A percentile compares a stretch with the other conserved stretches of the same genome.
Conservation (phyloP, 2,113 vertebrate species). For the Antidorcas marsupialis region DNA sequence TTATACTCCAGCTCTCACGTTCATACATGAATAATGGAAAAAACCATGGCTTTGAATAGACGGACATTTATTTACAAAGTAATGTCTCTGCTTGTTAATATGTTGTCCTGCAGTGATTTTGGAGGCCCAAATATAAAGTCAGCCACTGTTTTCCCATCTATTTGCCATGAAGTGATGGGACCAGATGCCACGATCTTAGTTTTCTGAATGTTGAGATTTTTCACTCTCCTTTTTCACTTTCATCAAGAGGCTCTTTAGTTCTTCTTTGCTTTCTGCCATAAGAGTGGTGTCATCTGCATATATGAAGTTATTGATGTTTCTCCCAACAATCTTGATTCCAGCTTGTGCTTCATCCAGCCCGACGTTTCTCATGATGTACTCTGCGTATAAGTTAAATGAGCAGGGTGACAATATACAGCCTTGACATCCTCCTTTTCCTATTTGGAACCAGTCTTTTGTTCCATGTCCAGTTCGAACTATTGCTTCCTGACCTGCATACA, state of each 20-base stretch:
- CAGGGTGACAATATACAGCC: not conserved
- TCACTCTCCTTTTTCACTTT: not conserved
- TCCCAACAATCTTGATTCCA: not conserved
- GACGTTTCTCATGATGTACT: not conserved
- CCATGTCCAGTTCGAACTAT: not conserved
- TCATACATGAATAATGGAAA: not conserved
- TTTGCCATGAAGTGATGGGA: not conserved
- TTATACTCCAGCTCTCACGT: not conserved
- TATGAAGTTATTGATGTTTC: not conserved
- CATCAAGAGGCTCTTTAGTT: not conserved
- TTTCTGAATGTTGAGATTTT: not conserved
- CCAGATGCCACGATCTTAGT: not conserved
- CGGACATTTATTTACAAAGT: fast-evolving
- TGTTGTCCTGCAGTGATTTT: not conserved
- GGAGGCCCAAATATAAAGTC: fast-evolving
- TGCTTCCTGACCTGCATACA: not conserved
- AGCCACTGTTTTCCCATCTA: not conserved
- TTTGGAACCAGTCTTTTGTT: not conserved
- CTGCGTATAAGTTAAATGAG: not conserved
- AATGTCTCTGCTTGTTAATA: not conserved
- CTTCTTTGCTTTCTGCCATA: not conserved
- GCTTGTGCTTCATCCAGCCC: not conserved
- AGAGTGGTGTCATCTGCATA: not conserved
- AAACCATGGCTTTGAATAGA: not conserved
- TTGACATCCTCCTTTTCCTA: not conserved